phyloP scores from a whole-genome alignment of 2,888 invertebrate genomes.

The Hypselothyrea guttata region DNA sequence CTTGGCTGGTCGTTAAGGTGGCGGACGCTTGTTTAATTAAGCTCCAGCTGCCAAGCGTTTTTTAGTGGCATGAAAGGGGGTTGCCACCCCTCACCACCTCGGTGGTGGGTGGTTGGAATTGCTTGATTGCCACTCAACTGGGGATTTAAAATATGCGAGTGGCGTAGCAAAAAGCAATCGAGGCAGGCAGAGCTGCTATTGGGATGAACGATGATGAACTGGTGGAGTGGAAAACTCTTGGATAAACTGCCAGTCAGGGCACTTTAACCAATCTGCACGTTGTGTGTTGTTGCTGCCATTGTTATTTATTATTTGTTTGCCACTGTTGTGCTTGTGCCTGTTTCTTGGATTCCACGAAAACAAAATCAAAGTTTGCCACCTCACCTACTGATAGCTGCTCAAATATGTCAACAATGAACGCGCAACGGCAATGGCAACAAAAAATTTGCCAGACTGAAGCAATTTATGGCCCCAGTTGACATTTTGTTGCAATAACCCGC shows the following conservation, averaged over 20 bases:
- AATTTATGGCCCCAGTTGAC: slow-evolving; percentile 71
- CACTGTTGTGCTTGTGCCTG: slow-evolving; percentile 3
- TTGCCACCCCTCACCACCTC: no score
- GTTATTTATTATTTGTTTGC: slow-evolving; percentile 34
- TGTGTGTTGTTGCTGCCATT: slow-evolving; percentile 34
- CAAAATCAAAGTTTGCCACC: slow-evolving; percentile 68
- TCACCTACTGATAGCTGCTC: slow-evolving; percentile 62
- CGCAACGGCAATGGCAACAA: slow-evolving; percentile 12
- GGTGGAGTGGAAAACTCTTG: slow-evolving; percentile 12
- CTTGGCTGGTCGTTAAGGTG: slow-evolving; percentile 63
- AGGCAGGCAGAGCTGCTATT: slow-evolving; percentile 27
- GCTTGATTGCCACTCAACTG: slow-evolving; percentile 73
- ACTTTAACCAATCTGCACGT: slow-evolving; percentile 65
- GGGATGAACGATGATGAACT: not conserved
- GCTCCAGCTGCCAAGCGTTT: slow-evolving; percentile 37
- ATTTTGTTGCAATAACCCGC: slow-evolving; percentile 71
- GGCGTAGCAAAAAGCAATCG: slow-evolving; percentile 71
- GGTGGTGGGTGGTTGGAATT: slow-evolving; percentile 16
- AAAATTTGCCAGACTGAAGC: slow-evolving; percentile 69
- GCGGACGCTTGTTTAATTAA: slow-evolving; percentile 70
- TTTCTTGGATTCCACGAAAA: slow-evolving; percentile 12
- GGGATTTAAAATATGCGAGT: slow-evolving; percentile 75
- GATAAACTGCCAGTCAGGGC: slow-evolving; percentile 52
- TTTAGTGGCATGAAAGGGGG: not conserved
- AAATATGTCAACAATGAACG: slow-evolving; percentile 70